Evolutionary conservation across 1,140 invertebrate species (phyloP), one percentile per base, ranked within the genome.

Genomic region (Drosophila sucinea): DNA sequence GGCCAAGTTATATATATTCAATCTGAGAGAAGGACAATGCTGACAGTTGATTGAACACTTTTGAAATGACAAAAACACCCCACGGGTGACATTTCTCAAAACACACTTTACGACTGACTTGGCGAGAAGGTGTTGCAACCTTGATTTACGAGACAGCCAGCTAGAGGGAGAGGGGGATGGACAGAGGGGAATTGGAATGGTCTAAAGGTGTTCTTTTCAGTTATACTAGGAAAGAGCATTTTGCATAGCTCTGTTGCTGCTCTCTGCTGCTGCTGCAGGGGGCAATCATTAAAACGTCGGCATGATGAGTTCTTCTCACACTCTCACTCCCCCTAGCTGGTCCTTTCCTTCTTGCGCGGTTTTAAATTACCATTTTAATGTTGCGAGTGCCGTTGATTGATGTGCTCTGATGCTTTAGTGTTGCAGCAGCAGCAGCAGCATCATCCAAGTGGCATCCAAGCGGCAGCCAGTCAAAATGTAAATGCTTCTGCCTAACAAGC

Each of bases 361-460:
- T 87, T 87, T 80, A 87, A 87, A 87, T 87, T 87, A 87, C 83
- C 83, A 87, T 87, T 87, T 87, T 87, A 87, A 87, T 87, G 83
- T 74, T 79, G 83, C 72, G 76, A 83, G 72, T 82, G 79, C 71
- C 67, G 72, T 76, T 87, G 83, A 87, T 87, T 87, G 83, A 87
- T 87, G 83, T 83, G 73, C 77, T 67, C 79, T 63, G 35, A 11
- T 38, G 35, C 35, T 38, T 35, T 35, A 77, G 62, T 73, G 33
- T 68, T 70, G 77, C 33, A 51, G 5, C 51, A 35, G 29, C 60
- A 30, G 41, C 41, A 8, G 65, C 71, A 61, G 73, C 73, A 17
- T 17, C 35, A 38, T 38, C 35, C 35, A 38, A 27, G 29, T 60
- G 60, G 57, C 35, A 38, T 38, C 35, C 35, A 38, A 27, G 29